Evolutionary conservation across 1,140 invertebrate species (phyloP).

Genomic region (Drosophila orena): DNA sequence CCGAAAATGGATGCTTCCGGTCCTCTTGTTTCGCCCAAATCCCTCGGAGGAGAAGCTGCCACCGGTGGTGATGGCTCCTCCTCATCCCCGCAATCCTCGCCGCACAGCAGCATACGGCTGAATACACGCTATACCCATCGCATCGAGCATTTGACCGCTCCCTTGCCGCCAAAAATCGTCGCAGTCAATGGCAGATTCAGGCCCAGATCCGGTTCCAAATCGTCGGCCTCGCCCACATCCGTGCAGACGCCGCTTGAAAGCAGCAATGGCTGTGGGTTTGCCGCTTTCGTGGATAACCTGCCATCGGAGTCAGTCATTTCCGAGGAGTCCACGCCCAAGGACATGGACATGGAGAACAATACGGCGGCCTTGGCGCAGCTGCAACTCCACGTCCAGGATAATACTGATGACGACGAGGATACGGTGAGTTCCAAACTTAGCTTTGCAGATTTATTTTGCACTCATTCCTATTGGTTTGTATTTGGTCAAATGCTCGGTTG

Average conservation of each 20-base stretch:
- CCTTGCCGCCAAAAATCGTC: slow-evolving; percentile 12
- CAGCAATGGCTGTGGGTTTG: slow-evolving; percentile 43
- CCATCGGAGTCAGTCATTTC: slow-evolving; percentile 80
- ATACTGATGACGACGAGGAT: slow-evolving; percentile 79
- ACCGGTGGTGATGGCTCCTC: slow-evolving; percentile 20
- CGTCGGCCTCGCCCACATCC: slow-evolving; percentile 20
- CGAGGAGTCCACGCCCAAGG: slow-evolving; percentile 79
- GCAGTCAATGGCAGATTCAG: slow-evolving; percentile 10
- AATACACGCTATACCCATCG: slow-evolving; percentile 74
- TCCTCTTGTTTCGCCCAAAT: not conserved
- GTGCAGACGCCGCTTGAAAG: slow-evolving; percentile 7
- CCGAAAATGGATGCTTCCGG: not conserved
- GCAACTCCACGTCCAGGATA: slow-evolving; percentile 52
- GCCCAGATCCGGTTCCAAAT: slow-evolving; percentile 21
- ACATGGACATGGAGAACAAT: slow-evolving; percentile 54
- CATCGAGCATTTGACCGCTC: slow-evolving; percentile 60
- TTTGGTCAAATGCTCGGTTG: not conserved
- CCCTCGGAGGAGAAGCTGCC: not conserved
- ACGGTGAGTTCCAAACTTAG: slow-evolving; percentile 64
- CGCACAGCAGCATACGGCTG: slow-evolving; percentile 72
- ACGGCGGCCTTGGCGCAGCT: slow-evolving; percentile 42
- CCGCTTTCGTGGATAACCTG: slow-evolving; percentile 75
- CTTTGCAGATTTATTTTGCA: not conserved
- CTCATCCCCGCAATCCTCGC: slow-evolving; percentile 57
- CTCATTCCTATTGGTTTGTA: not conserved